These are phyloP conservation scores for Unio delphinus DNA, from an alignment of 2,888 invertebrate species.

Conservation along the genomic window DNA sequence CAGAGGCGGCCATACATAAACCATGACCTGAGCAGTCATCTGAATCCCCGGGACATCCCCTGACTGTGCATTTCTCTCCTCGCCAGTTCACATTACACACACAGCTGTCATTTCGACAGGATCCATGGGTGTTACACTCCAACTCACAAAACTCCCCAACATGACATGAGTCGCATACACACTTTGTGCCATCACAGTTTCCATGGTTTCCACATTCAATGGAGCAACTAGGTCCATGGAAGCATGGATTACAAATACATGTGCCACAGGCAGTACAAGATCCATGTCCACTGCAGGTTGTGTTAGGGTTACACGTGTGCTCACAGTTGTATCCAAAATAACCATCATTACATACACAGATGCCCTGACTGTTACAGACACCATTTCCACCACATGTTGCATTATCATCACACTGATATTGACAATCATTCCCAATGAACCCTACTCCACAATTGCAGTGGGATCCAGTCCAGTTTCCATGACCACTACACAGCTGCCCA, in stretches of 20 bases:
- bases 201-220: slow-evolving; percentile 46
- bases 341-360: slow-evolving; percentile 46
- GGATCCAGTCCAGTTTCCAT: slow-evolving; percentile 29
- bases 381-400: slow-evolving; percentile 45
- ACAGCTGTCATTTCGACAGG: slow-evolving; percentile 32
- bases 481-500: slow-evolving; percentile 40
- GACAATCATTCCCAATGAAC: slow-evolving; percentile 50
- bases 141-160: slow-evolving; percentile 51
- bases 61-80: slow-evolving; percentile 43
- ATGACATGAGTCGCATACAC: slow-evolving; percentile 50
- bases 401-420: slow-evolving; percentile 36
- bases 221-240: slow-evolving; percentile 48
- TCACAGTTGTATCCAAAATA: slow-evolving; percentile 51
- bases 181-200: slow-evolving; percentile 38
- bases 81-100: slow-evolving; percentile 47
- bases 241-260: slow-evolving; percentile 56
- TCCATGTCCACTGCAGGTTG: slow-evolving; percentile 48
- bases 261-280: slow-evolving; percentile 44
- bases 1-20: slow-evolving; percentile 47
- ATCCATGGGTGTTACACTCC: slow-evolving; percentile 49
- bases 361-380: slow-evolving; percentile 36
- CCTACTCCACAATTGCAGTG: slow-evolving; percentile 42
- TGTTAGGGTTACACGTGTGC: slow-evolving; percentile 35
- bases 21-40: slow-evolving; percentile 52
- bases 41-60: slow-evolving; percentile 45